Evolutionary conservation across 2,888 invertebrate species (phyloP).

Genomic region (Xestia c-nigrum): DNA sequence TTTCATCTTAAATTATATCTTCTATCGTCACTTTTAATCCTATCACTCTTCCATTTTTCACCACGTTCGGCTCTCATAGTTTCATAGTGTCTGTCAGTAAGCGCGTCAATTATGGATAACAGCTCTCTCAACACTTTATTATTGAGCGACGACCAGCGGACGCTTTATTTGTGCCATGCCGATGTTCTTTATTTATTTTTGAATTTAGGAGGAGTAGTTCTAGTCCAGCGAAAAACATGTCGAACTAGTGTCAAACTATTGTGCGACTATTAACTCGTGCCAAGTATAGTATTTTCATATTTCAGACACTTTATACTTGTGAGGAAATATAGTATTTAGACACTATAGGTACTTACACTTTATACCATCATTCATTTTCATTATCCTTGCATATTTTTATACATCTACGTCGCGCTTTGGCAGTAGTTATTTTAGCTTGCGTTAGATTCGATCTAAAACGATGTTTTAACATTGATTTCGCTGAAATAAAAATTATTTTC

Average conservation of each 20-base stretch:
- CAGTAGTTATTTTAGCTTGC: too few relatives aligned
- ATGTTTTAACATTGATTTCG: too few relatives aligned
- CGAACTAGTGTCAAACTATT: not conserved
- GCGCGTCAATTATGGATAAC: conserved; percentile 11
- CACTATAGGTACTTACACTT: too few relatives aligned
- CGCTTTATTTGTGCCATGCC: not conserved
- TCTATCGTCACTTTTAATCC: not conserved
- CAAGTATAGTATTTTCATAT: too few relatives aligned
- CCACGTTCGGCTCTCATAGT: not conserved
- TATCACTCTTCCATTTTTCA: conserved; percentile 5
- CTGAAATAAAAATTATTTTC: too few relatives aligned
- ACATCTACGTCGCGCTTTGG: too few relatives aligned
- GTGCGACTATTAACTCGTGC: too few relatives aligned
- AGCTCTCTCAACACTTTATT: conserved; percentile 20
- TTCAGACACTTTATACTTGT: too few relatives aligned
- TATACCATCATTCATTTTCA: too few relatives aligned
- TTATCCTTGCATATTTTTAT: too few relatives aligned
- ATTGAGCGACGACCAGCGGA: not conserved
- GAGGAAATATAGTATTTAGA: too few relatives aligned
- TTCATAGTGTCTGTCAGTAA: conserved; percentile 15
- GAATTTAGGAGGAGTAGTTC: not conserved
- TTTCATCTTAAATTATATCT: not conserved
- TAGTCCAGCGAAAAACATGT: not conserved
- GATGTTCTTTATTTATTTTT: not conserved
- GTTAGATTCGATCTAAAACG: too few relatives aligned